Conservation (phyloP, 2,113 vertebrate genomes). For the Sapajus apella region DNA sequence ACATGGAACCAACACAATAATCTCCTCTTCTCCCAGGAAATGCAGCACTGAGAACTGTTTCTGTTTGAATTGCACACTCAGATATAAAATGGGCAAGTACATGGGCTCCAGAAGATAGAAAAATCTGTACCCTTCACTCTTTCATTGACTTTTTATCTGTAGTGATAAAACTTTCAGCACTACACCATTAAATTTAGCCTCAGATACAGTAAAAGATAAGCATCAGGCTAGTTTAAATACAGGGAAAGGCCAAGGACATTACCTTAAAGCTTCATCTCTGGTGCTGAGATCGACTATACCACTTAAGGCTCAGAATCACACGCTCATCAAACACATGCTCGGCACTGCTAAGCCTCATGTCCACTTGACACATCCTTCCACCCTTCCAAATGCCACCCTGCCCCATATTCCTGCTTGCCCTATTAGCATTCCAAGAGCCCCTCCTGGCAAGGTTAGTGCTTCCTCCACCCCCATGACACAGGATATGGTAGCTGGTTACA, state of each 20-base stretch:
- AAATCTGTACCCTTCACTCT: background rate
- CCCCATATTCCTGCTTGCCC: background rate
- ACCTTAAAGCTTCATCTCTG: background rate
- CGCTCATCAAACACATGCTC: background rate
- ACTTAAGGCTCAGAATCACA: background rate
- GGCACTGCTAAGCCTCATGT: background rate
- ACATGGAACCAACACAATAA: background rate
- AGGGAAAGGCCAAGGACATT: background rate
- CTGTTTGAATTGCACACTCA: background rate
- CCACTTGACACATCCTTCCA: background rate
- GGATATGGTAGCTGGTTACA: background rate
- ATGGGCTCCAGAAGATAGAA: background rate
- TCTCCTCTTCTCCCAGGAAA: background rate
- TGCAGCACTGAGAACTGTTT: background rate
- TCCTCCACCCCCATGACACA: background rate
- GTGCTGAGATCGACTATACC: accelerated
- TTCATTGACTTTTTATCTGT: background rate
- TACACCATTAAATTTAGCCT: constrained; percentile 6
- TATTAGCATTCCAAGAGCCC: background rate
- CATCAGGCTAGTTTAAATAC: background rate
- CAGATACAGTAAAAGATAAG: constrained; percentile 41
- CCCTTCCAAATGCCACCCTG: background rate
- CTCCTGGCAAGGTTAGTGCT: background rate
- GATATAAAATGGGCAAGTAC: background rate
- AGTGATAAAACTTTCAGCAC: background rate